Percentiles rank a stretch among this genome's conserved stretches.
Conservation (phyloP, 1,140 invertebrate species). For the Leptinotarsa defecta region DNA sequence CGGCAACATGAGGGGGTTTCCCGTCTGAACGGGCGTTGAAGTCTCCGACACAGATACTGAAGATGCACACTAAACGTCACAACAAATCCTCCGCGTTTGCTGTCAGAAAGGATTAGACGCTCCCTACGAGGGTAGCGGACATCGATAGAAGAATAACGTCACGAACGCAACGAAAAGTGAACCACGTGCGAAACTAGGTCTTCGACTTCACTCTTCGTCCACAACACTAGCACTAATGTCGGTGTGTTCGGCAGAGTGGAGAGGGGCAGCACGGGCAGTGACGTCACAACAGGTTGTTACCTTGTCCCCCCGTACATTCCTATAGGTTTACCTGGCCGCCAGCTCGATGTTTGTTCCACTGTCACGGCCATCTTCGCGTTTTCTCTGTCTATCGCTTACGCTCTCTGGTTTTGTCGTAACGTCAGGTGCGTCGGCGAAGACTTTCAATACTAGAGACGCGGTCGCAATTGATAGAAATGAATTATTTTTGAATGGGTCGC, state of each 20-base stretch:
- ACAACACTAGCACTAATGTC: slow-evolving; percentile 31
- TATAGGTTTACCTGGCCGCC: slow-evolving; percentile 50
- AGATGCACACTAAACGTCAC: background rate
- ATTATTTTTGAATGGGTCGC: background rate
- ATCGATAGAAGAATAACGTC: slow-evolving; percentile 8
- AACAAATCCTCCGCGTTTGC: background rate
- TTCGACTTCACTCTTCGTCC: slow-evolving; percentile 25
- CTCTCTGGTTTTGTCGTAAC: slow-evolving; percentile 36
- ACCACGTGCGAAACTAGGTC: slow-evolving; percentile 21
- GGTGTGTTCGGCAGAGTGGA: slow-evolving; percentile 30
- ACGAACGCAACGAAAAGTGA: slow-evolving; percentile 10
- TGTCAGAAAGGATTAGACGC: no score
- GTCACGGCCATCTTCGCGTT: slow-evolving; percentile 52
- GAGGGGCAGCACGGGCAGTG: slow-evolving; percentile 39
- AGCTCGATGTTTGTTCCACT: slow-evolving; percentile 43
- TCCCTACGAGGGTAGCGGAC: background rate
- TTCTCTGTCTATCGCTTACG: slow-evolving; percentile 28
- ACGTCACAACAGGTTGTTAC: slow-evolving; percentile 56
- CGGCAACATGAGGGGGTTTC: slow-evolving; percentile 9
- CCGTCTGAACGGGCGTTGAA: slow-evolving; percentile 25
- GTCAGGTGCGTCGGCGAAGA: slow-evolving; percentile 1
- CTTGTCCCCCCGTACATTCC: slow-evolving; percentile 48
- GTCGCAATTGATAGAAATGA: no score
- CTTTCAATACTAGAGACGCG: no score
- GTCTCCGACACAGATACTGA: slow-evolving; percentile 17